Base-by-base conservation (phyloP, 2,888 invertebrate species). In the Galerucella pusilla region DNA sequence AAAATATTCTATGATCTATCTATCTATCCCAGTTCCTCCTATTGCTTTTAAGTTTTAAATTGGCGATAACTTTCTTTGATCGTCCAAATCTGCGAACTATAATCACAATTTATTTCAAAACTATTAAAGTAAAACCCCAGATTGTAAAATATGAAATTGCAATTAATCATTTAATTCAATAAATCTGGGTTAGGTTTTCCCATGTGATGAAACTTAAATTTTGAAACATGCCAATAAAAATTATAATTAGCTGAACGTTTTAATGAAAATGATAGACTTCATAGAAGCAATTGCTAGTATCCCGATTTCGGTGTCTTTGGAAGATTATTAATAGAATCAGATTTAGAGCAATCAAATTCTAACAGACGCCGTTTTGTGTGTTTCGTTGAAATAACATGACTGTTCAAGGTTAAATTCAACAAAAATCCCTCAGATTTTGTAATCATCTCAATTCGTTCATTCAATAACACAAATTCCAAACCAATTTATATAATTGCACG, bases 1-100 rank as follows among this genome's bases (percentile, higher is more conserved):
- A 83, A 81, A 14, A 87, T 89, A 72, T 88, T 89, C 16, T 87
- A 88, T 0, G 76, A 0, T 20, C 20, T 20, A 20, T 20, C 20
- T 20, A 20, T 20, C 20, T 1, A 20, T 20, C 20, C 20, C 20
- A 20, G 20, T 1, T 20, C 20, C 20, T 20, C 20, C 20, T 20
- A 20, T 20, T 20, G 20, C 20, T 20, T 20, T 20, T 20, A 1
- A 20, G 20, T 20, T 20, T 20, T 20, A 20, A 20, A 20, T 20
- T 20, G 20, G 20, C 20, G 20, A 20, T 20, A 20, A 20, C 28
- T 4, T 28, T 28, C 28, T 2, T 28, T 28, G 28, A 2, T 28
- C 28, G 28, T 28, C 28, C 28, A 28, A 28, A 28, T 28, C 28
- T 28, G 28, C 3, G 28, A 28, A 4, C 4, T 28, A 28, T 28